Evolutionary conservation across 2,113 vertebrate species (phyloP).

Genomic region (Orthonyx spaldingii): DNA sequence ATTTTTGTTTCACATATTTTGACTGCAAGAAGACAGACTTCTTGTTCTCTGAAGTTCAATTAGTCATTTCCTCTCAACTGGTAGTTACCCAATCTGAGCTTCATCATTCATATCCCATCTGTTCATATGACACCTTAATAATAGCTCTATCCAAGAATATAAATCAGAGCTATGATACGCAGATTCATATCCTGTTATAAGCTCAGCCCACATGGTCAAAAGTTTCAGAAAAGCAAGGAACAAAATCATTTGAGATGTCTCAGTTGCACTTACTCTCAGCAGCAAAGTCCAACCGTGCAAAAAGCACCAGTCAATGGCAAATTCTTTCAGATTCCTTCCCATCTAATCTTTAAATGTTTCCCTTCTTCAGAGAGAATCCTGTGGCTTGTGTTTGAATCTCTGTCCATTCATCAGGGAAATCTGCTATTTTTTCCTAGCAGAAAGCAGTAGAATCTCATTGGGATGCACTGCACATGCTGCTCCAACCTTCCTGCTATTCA

Average conservation of each 20-base stretch:
- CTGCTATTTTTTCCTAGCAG: background rate
- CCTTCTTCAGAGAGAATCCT: background rate
- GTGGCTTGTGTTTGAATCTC: background rate
- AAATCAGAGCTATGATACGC: conserved; percentile 57
- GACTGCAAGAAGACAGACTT: conserved; percentile 67
- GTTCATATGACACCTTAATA: conserved; percentile 67
- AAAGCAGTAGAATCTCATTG: background rate
- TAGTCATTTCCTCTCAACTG: conserved; percentile 67
- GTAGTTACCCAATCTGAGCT: conserved; percentile 65
- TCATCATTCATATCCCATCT: conserved; percentile 63
- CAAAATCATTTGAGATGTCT: conserved; percentile 62
- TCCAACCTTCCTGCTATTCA: background rate
- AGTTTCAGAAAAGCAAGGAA: conserved; percentile 71
- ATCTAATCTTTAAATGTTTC: background rate
- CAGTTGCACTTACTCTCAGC: background rate
- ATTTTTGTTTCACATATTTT: conserved; percentile 61
- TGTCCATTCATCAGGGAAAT: background rate
- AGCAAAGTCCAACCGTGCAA: background rate
- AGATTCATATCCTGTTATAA: conserved; percentile 61
- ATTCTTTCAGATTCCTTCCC: background rate
- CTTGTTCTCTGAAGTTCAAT: conserved; percentile 69
- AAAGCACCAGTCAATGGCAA: background rate
- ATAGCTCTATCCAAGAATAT: conserved; percentile 59
- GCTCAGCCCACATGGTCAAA: conserved; percentile 49
- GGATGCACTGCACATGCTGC: background rate